phyloP scores from a whole-genome alignment of 2,888 invertebrate species.

The Charanyca ferruginea region DNA sequence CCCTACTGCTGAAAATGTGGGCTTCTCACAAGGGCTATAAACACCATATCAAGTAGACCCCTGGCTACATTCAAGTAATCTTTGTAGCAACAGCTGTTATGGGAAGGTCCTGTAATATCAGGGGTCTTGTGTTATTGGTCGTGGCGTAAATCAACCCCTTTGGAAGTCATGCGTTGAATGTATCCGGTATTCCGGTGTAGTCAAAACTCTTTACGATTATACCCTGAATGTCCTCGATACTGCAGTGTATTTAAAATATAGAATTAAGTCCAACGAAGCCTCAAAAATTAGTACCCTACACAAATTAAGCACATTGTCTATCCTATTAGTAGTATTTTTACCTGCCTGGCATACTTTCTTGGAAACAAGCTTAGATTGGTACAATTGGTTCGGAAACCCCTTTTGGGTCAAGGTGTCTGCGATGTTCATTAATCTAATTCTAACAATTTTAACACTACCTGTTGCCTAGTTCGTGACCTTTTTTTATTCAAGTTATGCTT shows the following conservation, averaged over 20 bases:
- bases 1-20: constrained; percentile 66
- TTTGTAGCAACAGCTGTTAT: constrained; percentile 47
- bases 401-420: constrained; percentile 57
- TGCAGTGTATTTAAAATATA: constrained; percentile 5
- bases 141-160: constrained; percentile 66
- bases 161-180: constrained; percentile 52
- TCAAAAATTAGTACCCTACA: constrained; percentile 33
- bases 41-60: constrained; percentile 64
- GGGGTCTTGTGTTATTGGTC: constrained; percentile 59
- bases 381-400: constrained; percentile 49
- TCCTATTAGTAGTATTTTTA: constrained; percentile 45
- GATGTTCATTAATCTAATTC: constrained; percentile 56
- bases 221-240: constrained; percentile 10
- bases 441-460: constrained; percentile 50
- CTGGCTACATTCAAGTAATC: constrained; percentile 41
- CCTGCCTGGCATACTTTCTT: constrained; percentile 35
- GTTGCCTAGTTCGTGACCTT: constrained; percentile 35
- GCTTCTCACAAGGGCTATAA: constrained; percentile 66
- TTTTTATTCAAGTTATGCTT: constrained; percentile 31
- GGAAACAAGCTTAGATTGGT: constrained; percentile 32
- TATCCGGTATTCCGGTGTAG: constrained; percentile 32
- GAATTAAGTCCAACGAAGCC: constrained; percentile 47
- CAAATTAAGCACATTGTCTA: constrained; percentile 36
- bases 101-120: constrained; percentile 55
- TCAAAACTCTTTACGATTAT: constrained; percentile 34